A percentile compares a stretch with the other conserved stretches of the same genome.
Evolutionary conservation across 2,113 vertebrate genomes (phyloP).

Genomic region (human): GRCh38 chr2:40556001-40556500

Average conservation of each 20-base stretch:
- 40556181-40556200: conserved; percentile 57
- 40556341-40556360: not conserved
- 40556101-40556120: not conserved
- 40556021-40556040: conserved; percentile 65
- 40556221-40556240: conserved; percentile 48
- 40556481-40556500: not conserved
- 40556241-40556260: conserved; percentile 54
- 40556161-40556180: conserved; percentile 45
- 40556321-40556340: not conserved
- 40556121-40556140: conserved; percentile 40
- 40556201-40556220: conserved; percentile 38
- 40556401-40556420: conserved; percentile 29
- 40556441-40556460: not conserved
- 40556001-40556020: conserved; percentile 59
- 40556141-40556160: conserved; percentile 54
- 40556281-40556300: conserved; percentile 38
- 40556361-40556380: not conserved
- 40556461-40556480: not conserved
- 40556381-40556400: conserved; percentile 11
- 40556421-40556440: not conserved
- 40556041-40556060: conserved; percentile 63
- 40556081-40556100: conserved; percentile 59
- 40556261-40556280: conserved; percentile 50
- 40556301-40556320: not conserved
- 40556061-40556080: conserved; percentile 73